A percentile compares a stretch with the other conserved stretches of the same genome.
Evolutionary conservation across 2,888 invertebrate genomes (phyloP).

Genomic region (Enoplolaimus lenunculus): DNA sequence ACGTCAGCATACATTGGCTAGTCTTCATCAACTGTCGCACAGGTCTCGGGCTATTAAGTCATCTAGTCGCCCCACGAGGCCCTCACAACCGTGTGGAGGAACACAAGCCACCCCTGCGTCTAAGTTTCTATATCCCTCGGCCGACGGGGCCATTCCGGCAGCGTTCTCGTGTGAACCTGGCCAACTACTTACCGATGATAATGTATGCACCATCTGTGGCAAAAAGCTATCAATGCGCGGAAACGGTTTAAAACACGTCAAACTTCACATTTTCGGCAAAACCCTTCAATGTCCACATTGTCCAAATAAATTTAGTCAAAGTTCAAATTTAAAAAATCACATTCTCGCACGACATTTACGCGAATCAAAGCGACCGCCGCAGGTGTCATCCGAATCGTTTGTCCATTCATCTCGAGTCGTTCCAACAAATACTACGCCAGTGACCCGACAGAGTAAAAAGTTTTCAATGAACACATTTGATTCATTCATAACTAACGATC

Average conservation of each 20-base stretch:
- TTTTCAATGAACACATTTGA: too few relatives aligned
- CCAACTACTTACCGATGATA: not conserved
- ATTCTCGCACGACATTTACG: not conserved
- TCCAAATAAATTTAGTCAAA: not conserved
- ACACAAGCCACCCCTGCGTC: not conserved
- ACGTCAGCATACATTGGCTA: too few relatives aligned
- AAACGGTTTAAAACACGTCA: not conserved
- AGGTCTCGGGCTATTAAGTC: too few relatives aligned
- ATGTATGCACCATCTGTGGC: not conserved
- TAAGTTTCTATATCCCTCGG: not conserved
- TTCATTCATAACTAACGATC: too few relatives aligned
- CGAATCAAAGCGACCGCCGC: not conserved
- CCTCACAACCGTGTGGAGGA: too few relatives aligned
- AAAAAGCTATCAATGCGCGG: not conserved
- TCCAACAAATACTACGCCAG: too few relatives aligned
- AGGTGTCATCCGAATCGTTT: too few relatives aligned
- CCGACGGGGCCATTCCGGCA: not conserved
- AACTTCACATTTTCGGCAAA: not conserved
- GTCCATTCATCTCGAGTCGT: not conserved
- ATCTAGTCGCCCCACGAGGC: too few relatives aligned
- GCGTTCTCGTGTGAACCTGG: not conserved
- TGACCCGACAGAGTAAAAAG: too few relatives aligned
- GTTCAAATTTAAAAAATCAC: not conserved
- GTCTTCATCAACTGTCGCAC: too few relatives aligned
- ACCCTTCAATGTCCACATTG: not conserved